Evolutionary conservation across 2,113 vertebrate genomes (phyloP).

Genomic region (Cynoglossus semilaevis): DNA sequence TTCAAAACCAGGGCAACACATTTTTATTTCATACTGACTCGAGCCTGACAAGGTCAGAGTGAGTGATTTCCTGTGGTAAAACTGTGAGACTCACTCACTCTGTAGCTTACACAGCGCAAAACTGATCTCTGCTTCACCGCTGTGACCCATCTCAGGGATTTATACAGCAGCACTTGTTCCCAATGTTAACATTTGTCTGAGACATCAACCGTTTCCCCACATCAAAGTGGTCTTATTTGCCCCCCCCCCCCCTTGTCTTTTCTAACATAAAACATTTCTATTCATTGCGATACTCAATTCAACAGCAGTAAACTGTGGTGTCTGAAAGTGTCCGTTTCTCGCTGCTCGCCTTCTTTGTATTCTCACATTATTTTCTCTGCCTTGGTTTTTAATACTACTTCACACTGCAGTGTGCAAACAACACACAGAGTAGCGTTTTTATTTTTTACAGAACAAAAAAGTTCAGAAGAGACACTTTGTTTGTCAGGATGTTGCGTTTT

Average conservation of each 20-base stretch:
- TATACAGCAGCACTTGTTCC: conserved; percentile 18
- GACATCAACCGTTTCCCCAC: conserved; percentile 9
- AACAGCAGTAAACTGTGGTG: neutral
- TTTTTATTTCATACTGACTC: conserved; percentile 1
- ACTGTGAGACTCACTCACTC: conserved; percentile 22
- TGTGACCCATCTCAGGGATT: conserved; percentile 35
- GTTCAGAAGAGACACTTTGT: too few relatives aligned
- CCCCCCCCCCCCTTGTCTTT: neutral
- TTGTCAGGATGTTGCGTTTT: too few relatives aligned
- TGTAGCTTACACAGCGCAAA: conserved; percentile 37
- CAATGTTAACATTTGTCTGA: conserved; percentile 12
- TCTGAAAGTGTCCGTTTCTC: neutral
- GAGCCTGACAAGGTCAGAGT: conserved; percentile 33
- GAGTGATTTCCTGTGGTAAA: conserved; percentile 5
- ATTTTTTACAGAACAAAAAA: too few relatives aligned
- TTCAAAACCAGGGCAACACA: too few relatives aligned
- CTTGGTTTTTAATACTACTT: neutral
- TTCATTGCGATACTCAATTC: conserved; percentile 7
- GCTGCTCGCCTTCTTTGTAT: neutral
- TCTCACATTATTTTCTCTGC: conserved; percentile 4
- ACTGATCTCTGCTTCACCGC: conserved; percentile 10
- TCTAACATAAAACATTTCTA: neutral
- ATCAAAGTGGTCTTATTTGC: neutral
- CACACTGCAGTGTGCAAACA: too few relatives aligned
- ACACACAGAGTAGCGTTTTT: too few relatives aligned